Conservation (phyloP, 2,888 invertebrate genomes). For the Hirtodrosophila confusa region DNA sequence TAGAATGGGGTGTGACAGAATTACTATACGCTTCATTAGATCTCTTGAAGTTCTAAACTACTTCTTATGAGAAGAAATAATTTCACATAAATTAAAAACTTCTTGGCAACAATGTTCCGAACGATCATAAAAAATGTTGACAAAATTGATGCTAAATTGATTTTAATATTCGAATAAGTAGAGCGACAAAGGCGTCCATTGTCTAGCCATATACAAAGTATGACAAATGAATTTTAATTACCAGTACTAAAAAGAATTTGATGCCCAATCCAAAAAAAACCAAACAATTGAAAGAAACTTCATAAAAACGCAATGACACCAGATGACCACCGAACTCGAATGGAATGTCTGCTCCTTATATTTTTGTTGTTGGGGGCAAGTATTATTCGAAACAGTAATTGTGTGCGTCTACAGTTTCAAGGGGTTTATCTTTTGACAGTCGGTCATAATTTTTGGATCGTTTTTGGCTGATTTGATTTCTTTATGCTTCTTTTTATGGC, state of each 20-base stretch:
- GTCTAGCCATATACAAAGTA: constrained; percentile 62
- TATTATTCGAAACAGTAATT: constrained; percentile 29
- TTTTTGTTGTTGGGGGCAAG: not conserved
- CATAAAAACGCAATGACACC: constrained; percentile 50
- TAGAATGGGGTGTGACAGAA: constrained; percentile 6
- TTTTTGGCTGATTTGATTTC: constrained; percentile 76
- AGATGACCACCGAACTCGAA: constrained; percentile 47
- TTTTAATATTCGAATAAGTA: constrained; percentile 57
- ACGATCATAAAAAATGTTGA: constrained; percentile 41
- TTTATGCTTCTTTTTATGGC: constrained; percentile 58
- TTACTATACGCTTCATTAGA: constrained; percentile 32
- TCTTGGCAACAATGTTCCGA: constrained; percentile 46
- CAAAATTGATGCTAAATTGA: constrained; percentile 70
- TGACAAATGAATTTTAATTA: constrained; percentile 77
- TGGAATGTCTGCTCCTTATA: constrained; percentile 1
- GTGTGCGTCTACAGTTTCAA: constrained; percentile 42
- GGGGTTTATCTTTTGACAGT: constrained; percentile 69
- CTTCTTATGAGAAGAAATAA: not conserved
- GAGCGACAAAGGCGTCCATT: constrained; percentile 37
- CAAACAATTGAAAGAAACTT: constrained; percentile 55
- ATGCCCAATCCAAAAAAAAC: constrained; percentile 23
- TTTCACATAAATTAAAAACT: constrained; percentile 3
- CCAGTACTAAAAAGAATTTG: constrained; percentile 56
- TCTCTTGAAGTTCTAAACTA: constrained; percentile 38
- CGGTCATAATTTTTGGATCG: constrained; percentile 69